These are phyloP conservation scores for Thera obeliscata DNA, from an alignment of 2,888 invertebrate genomes.

Conservation along the genomic window DNA sequence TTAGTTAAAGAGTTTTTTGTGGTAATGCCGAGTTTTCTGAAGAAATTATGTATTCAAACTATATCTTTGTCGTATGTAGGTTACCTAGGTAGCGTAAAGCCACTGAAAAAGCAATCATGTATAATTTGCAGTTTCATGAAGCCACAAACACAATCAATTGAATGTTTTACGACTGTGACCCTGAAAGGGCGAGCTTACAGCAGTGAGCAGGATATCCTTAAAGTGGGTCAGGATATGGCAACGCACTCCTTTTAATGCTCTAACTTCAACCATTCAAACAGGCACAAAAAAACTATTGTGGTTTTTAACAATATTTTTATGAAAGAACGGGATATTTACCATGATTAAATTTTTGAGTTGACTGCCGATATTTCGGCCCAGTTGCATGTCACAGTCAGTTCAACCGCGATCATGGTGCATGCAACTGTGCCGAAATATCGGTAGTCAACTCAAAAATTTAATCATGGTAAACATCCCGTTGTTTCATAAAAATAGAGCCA, in stretches of 20 bases:
- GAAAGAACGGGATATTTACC: too few species aligned
- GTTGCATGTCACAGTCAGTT: too few species aligned
- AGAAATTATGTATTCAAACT: background rate
- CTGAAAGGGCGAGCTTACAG: background rate
- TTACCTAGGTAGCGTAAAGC: background rate
- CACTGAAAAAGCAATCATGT: constrained; percentile 7
- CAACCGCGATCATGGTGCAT: too few species aligned
- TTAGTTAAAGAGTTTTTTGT: background rate
- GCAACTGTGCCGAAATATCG: too few species aligned
- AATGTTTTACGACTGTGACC: constrained; percentile 8
- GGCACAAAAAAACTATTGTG: background rate
- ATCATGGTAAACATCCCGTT: too few species aligned
- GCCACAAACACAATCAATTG: constrained; percentile 13
- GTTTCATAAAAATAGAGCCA: too few species aligned
- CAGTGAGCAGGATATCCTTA: constrained; percentile 3
- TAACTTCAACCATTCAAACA: background rate
- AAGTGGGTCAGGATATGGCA: constrained; percentile 5
- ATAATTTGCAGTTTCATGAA: constrained; percentile 8
- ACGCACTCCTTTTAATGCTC: background rate
- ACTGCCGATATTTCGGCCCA: too few species aligned
- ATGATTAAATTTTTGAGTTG: too few species aligned
- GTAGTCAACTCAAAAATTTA: too few species aligned
- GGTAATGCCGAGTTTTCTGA: background rate
- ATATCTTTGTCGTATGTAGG: background rate
- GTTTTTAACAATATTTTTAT: too few species aligned